Percentiles rank a stretch among this genome's conserved stretches.
phyloP scores from a whole-genome alignment of 2,113 vertebrate species.

The Dromiciops gliroides region DNA sequence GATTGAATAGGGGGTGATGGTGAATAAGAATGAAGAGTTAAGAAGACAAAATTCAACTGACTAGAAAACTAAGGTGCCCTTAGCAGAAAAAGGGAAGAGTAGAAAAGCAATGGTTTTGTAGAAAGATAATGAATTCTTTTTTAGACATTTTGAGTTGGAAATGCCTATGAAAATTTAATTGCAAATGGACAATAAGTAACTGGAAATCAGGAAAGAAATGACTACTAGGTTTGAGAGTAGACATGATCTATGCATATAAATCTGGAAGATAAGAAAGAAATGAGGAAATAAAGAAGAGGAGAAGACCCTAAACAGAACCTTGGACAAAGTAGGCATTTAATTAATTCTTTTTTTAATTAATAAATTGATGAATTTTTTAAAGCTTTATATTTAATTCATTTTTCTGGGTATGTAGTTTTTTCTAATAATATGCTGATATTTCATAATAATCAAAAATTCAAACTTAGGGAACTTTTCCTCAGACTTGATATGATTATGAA shows the following conservation, averaged over 20 bases:
- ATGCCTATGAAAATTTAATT: not conserved
- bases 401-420: slow-evolving; percentile 17
- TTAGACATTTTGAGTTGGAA: not conserved
- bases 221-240: not conserved
- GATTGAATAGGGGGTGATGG: not conserved
- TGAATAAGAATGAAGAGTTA: not conserved
- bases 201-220: not conserved
- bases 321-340: not conserved
- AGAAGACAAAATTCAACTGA: not conserved
- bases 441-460: not conserved
- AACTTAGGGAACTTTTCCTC: not conserved
- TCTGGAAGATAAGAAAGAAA: not conserved
- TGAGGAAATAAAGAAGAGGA: not conserved
- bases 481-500: not conserved
- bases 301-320: not conserved
- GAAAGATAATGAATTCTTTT: not conserved
- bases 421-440: not conserved
- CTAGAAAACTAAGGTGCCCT: not conserved
- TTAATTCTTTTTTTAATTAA: not conserved
- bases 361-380: slow-evolving; percentile 23
- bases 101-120: not conserved
- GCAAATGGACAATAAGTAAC: not conserved
- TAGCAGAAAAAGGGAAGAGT: not conserved
- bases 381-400: not conserved
- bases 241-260: not conserved